Percentiles rank a stretch among this genome's conserved stretches.
These are phyloP conservation scores for Glyptemys insculpta DNA, from an alignment of 2,797 vertebrate genomes.

Conservation along the genomic window DNA sequence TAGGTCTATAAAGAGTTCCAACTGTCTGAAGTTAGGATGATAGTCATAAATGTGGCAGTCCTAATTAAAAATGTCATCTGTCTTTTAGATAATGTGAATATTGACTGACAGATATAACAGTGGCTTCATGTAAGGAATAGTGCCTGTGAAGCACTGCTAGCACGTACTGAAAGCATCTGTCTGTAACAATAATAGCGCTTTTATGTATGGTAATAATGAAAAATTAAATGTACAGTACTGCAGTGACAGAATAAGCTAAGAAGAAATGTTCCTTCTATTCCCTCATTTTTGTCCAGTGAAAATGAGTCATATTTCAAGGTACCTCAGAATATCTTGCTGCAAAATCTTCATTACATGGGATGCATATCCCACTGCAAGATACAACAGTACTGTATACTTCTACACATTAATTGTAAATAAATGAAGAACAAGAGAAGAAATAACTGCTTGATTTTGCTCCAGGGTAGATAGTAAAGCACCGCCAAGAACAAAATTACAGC, in stretches of 20 bases:
- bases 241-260: background rate
- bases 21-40: background rate
- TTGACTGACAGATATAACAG: slow-evolving; percentile 8
- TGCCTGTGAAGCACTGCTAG: background rate
- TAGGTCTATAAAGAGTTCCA: slow-evolving; percentile 12
- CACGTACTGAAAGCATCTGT: background rate
- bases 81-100: slow-evolving; percentile 31
- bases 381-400: background rate
- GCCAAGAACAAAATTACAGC: background rate
- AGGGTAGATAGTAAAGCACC: background rate
- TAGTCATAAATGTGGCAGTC: slow-evolving; percentile 20
- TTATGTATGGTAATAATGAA: background rate
- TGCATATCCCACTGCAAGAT: background rate
- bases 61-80: slow-evolving; percentile 26
- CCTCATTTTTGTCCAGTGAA: background rate
- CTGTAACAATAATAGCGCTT: background rate
- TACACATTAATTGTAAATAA: background rate
- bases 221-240: background rate
- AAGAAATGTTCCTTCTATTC: background rate
- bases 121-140: slow-evolving; percentile 7
- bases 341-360: background rate
- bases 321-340: background rate
- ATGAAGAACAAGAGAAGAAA: background rate
- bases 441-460: background rate
- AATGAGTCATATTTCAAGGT: background rate